phyloP scores from a whole-genome alignment of 2,888 invertebrate species.

The Andrena minutula region DNA sequence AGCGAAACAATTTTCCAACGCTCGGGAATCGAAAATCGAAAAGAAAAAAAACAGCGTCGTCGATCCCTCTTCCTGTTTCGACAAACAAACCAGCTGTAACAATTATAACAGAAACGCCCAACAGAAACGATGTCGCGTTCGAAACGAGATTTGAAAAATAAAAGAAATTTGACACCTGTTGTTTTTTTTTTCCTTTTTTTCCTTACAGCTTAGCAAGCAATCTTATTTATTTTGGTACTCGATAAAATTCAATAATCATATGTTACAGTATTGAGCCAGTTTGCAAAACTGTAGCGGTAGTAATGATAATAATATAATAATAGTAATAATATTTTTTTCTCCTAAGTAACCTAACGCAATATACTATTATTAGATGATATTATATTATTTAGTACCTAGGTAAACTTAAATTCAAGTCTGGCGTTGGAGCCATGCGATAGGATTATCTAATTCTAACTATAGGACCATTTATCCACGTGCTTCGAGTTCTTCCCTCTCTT shows the following conservation, averaged over 20 bases:
- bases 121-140: slow-evolving; percentile 66
- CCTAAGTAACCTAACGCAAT: slow-evolving; percentile 83
- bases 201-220: slow-evolving; percentile 82
- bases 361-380: slow-evolving; percentile 81
- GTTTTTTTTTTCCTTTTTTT: slow-evolving; percentile 28
- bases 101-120: slow-evolving; percentile 75
- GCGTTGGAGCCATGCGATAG: slow-evolving; percentile 74
- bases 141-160: slow-evolving; percentile 49
- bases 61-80: slow-evolving; percentile 1
- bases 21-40: slow-evolving; percentile 29
- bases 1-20: slow-evolving; percentile 18
- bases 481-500: slow-evolving; percentile 18
- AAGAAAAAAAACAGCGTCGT: slow-evolving; percentile 26
- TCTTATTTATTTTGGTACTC: slow-evolving; percentile 84
- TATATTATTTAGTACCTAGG: slow-evolving; percentile 81
- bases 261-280: slow-evolving; percentile 84
- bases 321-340: slow-evolving; percentile 79
- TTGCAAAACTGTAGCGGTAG: slow-evolving; percentile 79
- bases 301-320: slow-evolving; percentile 79
- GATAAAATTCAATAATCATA: slow-evolving; percentile 82
- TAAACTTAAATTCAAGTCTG: slow-evolving; percentile 80
- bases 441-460: slow-evolving; percentile 75
- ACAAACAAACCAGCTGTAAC: slow-evolving; percentile 74
- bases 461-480: slow-evolving; percentile 66
- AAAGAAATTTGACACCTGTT: slow-evolving; percentile 21